Conservation (phyloP, 2,113 vertebrate genomes). For the Pteronura brasiliensis region DNA sequence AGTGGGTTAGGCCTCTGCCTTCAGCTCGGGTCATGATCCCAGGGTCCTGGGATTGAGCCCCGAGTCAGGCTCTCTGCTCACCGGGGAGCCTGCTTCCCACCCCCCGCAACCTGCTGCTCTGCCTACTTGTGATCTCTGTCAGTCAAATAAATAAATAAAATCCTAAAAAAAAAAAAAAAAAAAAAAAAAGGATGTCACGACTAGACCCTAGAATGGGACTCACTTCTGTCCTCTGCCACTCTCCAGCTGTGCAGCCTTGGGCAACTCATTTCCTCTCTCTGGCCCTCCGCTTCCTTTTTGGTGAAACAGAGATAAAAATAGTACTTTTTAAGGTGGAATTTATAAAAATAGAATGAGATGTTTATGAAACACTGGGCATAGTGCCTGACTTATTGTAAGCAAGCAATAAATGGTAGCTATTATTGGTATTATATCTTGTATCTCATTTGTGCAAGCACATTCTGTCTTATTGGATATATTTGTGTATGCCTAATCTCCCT, state of each 20-base stretch:
- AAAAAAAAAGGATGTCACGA: neutral
- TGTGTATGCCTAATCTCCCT: neutral
- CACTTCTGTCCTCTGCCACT: neutral
- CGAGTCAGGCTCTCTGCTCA: too few species aligned
- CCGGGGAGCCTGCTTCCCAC: too few species aligned
- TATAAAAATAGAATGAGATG: slow-evolving; percentile 27
- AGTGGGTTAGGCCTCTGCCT: too few species aligned
- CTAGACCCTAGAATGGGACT: neutral
- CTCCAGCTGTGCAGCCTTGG: slow-evolving; percentile 11
- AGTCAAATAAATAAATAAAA: too few species aligned
- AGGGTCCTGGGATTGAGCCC: too few species aligned
- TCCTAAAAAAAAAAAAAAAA: too few species aligned
- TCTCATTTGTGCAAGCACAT: slow-evolving; percentile 9
- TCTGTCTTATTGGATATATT: slow-evolving; percentile 1
- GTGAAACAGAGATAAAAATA: slow-evolving; percentile 30
- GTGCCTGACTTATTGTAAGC: neutral
- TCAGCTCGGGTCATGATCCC: too few species aligned
- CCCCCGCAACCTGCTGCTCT: too few species aligned
- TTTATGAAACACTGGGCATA: slow-evolving; percentile 13
- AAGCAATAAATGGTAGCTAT: slow-evolving; percentile 1
- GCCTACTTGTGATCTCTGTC: too few species aligned
- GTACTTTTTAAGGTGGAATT: neutral
- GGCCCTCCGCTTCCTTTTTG: slow-evolving; percentile 36
- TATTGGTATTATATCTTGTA: neutral
- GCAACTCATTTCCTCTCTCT: slow-evolving; percentile 42